Evolutionary conservation across 92 coral and sea anemone genomes (phyloP).

Genomic region (Palythoa heliodiscus): DNA sequence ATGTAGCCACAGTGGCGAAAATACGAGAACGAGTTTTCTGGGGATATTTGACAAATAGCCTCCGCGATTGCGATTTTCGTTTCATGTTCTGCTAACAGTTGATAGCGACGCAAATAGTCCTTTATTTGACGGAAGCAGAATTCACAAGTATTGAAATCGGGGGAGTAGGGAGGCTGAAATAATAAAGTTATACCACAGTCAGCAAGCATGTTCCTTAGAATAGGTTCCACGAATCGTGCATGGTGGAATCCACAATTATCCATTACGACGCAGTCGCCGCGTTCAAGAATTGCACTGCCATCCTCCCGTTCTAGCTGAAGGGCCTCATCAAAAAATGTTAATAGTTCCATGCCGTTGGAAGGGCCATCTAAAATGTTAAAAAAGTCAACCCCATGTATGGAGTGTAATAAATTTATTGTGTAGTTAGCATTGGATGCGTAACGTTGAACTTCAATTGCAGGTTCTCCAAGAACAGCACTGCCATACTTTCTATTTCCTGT

Average conservation of each 20-base stretch:
- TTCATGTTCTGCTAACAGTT: background rate
- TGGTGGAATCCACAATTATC: slow-evolving; percentile 65
- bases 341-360: slow-evolving; percentile 63
- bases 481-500: slow-evolving; percentile 57
- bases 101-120: slow-evolving; percentile 53
- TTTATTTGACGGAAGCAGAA: slow-evolving; percentile 58
- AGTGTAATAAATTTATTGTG: slow-evolving; percentile 62
- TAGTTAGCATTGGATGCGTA: slow-evolving; percentile 71
- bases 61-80: background rate
- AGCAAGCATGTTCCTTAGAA: slow-evolving; percentile 44
- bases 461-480: slow-evolving; percentile 59
- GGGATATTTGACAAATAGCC: background rate
- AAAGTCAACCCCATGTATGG: slow-evolving; percentile 50
- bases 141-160: slow-evolving; percentile 52
- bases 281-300: slow-evolving; percentile 54
- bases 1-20: too few species aligned
- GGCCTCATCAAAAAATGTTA: slow-evolving; percentile 56
- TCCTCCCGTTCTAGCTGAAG: slow-evolving; percentile 44
- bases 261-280: slow-evolving; percentile 56
- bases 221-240: slow-evolving; percentile 48
- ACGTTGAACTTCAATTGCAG: slow-evolving; percentile 69
- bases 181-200: background rate
- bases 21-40: background rate
- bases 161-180: background rate
- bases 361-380: slow-evolving; percentile 57